Evolutionary conservation across 2,888 invertebrate genomes (phyloP).

Genomic region (Conchocele bisecta): DNA sequence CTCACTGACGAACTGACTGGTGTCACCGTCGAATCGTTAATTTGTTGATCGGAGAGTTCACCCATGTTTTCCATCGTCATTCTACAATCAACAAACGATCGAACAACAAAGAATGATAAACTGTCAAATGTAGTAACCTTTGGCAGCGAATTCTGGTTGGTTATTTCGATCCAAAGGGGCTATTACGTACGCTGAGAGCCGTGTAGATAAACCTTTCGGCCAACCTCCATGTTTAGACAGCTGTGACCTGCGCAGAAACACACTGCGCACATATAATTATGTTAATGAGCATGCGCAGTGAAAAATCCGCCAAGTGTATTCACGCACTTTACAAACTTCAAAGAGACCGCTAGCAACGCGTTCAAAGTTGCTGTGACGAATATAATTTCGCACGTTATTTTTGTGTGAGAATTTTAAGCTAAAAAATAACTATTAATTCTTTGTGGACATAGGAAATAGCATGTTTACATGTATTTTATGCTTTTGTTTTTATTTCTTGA

Average conservation of each 20-base stretch:
- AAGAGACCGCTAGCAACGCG: constrained; percentile 50
- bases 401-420: no score
- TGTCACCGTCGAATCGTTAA: constrained; percentile 77
- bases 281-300: constrained; percentile 74
- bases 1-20: constrained; percentile 66
- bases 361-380: constrained; percentile 38
- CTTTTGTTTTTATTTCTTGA: no score
- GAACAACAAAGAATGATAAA: constrained; percentile 80
- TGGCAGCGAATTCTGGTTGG: constrained; percentile 79
- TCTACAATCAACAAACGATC: constrained; percentile 81
- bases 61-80: constrained; percentile 84
- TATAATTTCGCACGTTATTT: no score
- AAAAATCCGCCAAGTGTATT: constrained; percentile 61
- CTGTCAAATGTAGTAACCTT: constrained; percentile 80
- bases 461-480: no score
- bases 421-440: no score
- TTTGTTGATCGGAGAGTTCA: constrained; percentile 82
- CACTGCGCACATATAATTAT: constrained; percentile 77
- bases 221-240: constrained; percentile 82
- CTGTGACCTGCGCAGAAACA: constrained; percentile 79
- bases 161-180: constrained; percentile 76
- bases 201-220: constrained; percentile 75
- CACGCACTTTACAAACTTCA: constrained; percentile 16
- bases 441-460: no score
- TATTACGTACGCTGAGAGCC: constrained; percentile 80